Percentiles rank a stretch among this genome's conserved stretches.
phyloP scores from a whole-genome alignment of 2,113 vertebrate species.

The Martes martes region DNA sequence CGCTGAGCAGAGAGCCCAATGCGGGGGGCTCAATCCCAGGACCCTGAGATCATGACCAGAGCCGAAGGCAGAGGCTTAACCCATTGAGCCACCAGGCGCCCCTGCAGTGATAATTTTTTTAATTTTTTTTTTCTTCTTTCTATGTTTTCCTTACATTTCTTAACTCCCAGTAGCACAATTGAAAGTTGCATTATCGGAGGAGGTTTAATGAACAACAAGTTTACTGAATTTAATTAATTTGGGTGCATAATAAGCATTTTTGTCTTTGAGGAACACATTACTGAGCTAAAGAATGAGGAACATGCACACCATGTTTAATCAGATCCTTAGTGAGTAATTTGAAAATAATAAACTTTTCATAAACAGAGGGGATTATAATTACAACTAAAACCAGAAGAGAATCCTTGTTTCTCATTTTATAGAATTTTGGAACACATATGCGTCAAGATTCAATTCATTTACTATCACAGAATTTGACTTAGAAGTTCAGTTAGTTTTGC shows the following conservation, averaged over 20 bases:
- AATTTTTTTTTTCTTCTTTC: not conserved
- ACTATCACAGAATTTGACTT: not conserved
- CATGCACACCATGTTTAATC: constrained; percentile 46
- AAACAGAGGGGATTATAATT: constrained; percentile 61
- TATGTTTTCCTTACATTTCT: constrained; percentile 22
- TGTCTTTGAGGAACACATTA: constrained; percentile 32
- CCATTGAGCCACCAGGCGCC: too few species aligned
- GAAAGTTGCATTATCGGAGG: not conserved
- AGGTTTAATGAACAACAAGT: constrained; percentile 22
- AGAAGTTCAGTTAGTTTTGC: not conserved
- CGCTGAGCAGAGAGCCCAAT: too few species aligned
- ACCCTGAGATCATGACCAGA: too few species aligned
- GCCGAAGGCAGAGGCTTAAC: too few species aligned
- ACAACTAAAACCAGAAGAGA: constrained; percentile 10
- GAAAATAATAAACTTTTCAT: constrained; percentile 63
- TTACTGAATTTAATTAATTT: constrained; percentile 42
- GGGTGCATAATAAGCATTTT: not conserved
- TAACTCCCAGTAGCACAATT: constrained; percentile 19
- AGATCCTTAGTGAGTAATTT: constrained; percentile 56
- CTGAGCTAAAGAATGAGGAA: not conserved
- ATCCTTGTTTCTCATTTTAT: constrained; percentile 23
- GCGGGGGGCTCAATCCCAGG: too few species aligned
- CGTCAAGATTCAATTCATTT: not conserved
- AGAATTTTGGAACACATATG: not conserved
- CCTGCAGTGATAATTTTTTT: not conserved